Evolutionary conservation across 2,888 invertebrate genomes (phyloP), one percentile per base, ranked within the genome.

Genomic region (Sphaeridia pumilis): DNA sequence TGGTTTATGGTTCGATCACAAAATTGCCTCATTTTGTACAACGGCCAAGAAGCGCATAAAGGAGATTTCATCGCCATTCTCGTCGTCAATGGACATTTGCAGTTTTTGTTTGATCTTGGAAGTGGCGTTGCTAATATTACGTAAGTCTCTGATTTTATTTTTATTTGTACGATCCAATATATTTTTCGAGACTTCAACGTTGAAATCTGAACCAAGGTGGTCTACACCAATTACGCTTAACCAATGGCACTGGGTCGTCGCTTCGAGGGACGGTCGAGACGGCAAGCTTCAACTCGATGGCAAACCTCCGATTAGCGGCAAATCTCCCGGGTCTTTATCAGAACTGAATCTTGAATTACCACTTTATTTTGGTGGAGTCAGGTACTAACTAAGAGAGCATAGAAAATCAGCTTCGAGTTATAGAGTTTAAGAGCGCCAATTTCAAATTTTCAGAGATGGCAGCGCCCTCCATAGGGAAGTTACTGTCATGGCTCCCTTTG

Each of bases 81-180:
- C 71, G 74, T 92, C 66, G 80, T 82, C 65, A 80, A 83, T 68
- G 84, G 87, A 60, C 80, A 80, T 70, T 75, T 89, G 62, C 86
- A 87, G 73, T 89, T 89, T 72, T 77, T 85, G 67, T 92, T 84
- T 75, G 88, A 90, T 75, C 79, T 92, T 65, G 92, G 90, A 55
- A 88, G 88, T 68, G 89, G 89, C 57, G 79, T 82, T 64, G 84
- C 84, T 59, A 84, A 84, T 71, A 81, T 86, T 68, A 83, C 83
- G 77, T 73, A 65, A 70, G 69, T n/a, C n/a, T n/a, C n/a, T n/a
- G n/a, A n/a, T n/a, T n/a, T n/a, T n/a, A n/a, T n/a, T n/a, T n/a
- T n/a, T n/a, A n/a, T n/a, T n/a, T n/a, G n/a, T n/a, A n/a, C n/a
- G n/a, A n/a, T n/a, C n/a, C n/a, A n/a, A n/a, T n/a, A n/a, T n/a